phyloP scores from a whole-genome alignment of 2,888 invertebrate genomes.

The Oscheius myriophilus region DNA sequence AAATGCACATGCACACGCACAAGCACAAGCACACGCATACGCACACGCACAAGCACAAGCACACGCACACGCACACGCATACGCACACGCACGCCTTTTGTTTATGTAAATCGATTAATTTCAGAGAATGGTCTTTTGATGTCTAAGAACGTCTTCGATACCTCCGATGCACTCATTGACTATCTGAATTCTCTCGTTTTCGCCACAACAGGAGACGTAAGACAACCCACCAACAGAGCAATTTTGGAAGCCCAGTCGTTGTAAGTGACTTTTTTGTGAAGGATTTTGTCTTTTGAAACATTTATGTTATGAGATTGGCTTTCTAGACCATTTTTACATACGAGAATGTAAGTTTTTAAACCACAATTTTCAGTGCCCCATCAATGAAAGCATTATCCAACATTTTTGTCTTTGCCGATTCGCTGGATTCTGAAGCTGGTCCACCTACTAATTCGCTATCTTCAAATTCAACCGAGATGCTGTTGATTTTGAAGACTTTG shows the following conservation, averaged over 20 bases:
- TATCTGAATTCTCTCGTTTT: slow-evolving; percentile 15
- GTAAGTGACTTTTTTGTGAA: not conserved
- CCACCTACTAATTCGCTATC: slow-evolving; percentile 3
- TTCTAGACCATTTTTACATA: too few species aligned
- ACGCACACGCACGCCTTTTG: too few species aligned
- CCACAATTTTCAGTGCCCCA: not conserved
- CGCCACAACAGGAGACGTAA: not conserved
- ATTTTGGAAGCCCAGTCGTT: slow-evolving; percentile 17
- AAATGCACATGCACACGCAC: too few species aligned
- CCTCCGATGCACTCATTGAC: not conserved
- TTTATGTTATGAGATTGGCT: too few species aligned
- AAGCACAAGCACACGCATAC: too few species aligned
- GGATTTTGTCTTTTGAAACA: too few species aligned
- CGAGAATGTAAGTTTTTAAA: too few species aligned
- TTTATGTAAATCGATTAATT: too few species aligned
- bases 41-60: too few species aligned
- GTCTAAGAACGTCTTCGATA: slow-evolving; percentile 1
- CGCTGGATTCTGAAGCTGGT: slow-evolving; percentile 12
- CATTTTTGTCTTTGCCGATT: slow-evolving; percentile 18
- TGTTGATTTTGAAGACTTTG: slow-evolving; percentile 4
- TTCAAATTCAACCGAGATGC: slow-evolving; percentile 6
- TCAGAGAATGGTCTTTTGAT: slow-evolving; percentile 13
- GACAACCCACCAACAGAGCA: slow-evolving; percentile 18
- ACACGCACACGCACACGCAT: too few species aligned
- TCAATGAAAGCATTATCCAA: slow-evolving; percentile 10